Conservation (phyloP, 2,113 vertebrate species). For the Miniopterus natalensis region DNA sequence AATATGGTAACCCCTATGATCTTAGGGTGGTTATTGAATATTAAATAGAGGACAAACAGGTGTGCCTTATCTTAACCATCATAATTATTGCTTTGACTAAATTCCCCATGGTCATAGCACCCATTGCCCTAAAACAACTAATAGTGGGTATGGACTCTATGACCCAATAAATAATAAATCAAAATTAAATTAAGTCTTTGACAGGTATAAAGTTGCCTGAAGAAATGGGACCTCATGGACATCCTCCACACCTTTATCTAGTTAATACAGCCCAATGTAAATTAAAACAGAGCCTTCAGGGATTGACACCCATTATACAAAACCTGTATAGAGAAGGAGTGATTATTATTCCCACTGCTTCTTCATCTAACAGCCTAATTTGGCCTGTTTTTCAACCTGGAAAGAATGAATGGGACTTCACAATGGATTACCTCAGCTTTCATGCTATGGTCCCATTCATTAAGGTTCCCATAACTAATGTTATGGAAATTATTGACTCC, state of each 20-base stretch:
- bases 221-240: background rate
- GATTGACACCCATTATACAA: background rate
- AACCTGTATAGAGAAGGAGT: background rate
- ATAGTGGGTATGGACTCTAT: background rate
- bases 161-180: conserved; percentile 6
- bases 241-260: background rate
- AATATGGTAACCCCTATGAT: background rate
- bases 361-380: conserved; percentile 1
- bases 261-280: background rate
- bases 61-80: background rate
- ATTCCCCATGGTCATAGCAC: background rate
- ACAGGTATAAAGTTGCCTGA: conserved; percentile 23
- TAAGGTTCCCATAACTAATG: background rate
- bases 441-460: conserved; percentile 1
- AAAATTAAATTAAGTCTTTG: conserved; percentile 46
- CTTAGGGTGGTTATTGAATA: background rate
- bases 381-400: background rate
- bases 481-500: background rate
- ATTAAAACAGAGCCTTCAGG: conserved; percentile 47
- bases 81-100: background rate
- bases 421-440: conserved; percentile 26
- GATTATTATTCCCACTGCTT: background rate
- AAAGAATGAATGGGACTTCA: conserved; percentile 38
- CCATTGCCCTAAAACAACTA: background rate
- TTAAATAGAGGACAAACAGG: background rate